phyloP scores from a whole-genome alignment of 37 sponge, comb jelly and placozoan genomes.

The Geodia barretti region DNA sequence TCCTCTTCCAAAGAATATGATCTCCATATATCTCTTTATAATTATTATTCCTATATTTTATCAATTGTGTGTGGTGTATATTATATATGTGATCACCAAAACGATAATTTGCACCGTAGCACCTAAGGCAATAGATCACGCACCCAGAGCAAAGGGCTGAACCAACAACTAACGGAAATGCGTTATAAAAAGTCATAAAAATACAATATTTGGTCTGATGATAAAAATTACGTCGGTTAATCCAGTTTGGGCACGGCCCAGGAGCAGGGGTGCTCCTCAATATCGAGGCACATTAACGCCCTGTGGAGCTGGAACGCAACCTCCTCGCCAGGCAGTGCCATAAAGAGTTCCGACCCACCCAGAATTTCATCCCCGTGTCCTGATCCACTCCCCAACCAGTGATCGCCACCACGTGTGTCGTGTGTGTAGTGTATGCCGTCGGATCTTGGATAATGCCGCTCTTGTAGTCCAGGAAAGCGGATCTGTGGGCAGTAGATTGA shows the following conservation, averaged over 20 bases:
- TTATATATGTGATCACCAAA: background rate
- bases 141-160: too few species aligned
- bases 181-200: background rate
- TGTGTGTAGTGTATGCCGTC: conserved; percentile 49
- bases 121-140: too few species aligned
- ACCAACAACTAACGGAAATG: too few species aligned
- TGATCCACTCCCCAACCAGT: conserved; percentile 71
- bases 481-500: conserved; percentile 79
- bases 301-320: conserved; percentile 80
- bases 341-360: conserved; percentile 84
- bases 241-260: conserved; percentile 64
- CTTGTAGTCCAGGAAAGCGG: conserved; percentile 58
- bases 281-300: conserved; percentile 67
- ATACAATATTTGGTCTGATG: too few species aligned
- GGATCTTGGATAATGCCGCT: conserved; percentile 61
- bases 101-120: too few species aligned
- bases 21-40: background rate
- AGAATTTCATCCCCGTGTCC: conserved; percentile 57
- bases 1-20: background rate
- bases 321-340: conserved; percentile 81
- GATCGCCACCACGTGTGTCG: conserved; percentile 76
- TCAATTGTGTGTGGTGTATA: too few species aligned
- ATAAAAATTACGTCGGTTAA: background rate
- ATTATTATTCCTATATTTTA: background rate
- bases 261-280: conserved; percentile 66